phyloP scores from a whole-genome alignment of 2,113 vertebrate species.

The Sebastes fasciatus region DNA sequence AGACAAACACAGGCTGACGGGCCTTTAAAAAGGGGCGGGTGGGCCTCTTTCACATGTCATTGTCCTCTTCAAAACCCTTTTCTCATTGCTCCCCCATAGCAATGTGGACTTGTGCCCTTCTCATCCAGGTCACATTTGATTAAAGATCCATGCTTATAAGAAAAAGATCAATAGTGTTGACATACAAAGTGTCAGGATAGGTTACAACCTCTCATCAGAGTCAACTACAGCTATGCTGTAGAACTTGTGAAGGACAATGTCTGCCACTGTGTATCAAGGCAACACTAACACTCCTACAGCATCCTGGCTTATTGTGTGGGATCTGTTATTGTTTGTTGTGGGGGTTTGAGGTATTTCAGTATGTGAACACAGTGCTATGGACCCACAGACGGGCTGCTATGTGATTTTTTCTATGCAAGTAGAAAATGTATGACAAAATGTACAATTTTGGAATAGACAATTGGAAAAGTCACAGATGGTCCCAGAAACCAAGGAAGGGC shows the following conservation, averaged over 20 bases:
- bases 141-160: constrained; percentile 67
- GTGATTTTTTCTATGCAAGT: constrained; percentile 33
- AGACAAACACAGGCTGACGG: constrained; percentile 75
- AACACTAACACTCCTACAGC: constrained; percentile 71
- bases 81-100: constrained; percentile 46
- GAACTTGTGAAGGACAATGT: constrained; percentile 64
- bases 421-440: constrained; percentile 11
- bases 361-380: constrained; percentile 26
- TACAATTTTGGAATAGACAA: constrained; percentile 3
- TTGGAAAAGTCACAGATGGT: constrained; percentile 4
- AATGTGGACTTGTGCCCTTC: constrained; percentile 52
- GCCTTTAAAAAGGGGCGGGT: constrained; percentile 59
- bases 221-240: constrained; percentile 38
- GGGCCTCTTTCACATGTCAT: constrained; percentile 73
- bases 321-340: constrained; percentile 72
- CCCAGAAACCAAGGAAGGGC: not conserved
- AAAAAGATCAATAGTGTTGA: constrained; percentile 69
- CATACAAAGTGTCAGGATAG: constrained; percentile 53
- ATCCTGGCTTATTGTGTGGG: constrained; percentile 69
- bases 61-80: constrained; percentile 64
- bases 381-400: constrained; percentile 23
- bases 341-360: constrained; percentile 54
- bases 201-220: constrained; percentile 58
- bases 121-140: constrained; percentile 64
- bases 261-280: constrained; percentile 59